Base-by-base conservation (phyloP, 2,888 invertebrate species). In the Daptonema setosum region DNA sequence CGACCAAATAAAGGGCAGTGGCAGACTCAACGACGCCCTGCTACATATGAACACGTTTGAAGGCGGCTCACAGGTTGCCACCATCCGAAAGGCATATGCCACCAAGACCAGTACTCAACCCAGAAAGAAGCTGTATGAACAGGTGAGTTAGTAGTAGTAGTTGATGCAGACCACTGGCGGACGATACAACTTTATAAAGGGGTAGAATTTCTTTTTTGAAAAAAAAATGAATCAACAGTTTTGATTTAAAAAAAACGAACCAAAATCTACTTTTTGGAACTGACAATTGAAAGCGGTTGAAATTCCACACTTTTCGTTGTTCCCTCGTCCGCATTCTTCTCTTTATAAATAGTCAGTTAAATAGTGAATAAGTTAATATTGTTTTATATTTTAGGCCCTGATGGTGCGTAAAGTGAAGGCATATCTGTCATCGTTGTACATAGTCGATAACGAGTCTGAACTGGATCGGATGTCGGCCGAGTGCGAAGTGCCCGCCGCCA, bases 331-430 rank as follows among this genome's bases (percentile, higher is more conserved):
- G n/a, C n/a, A n/a, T n/a, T n/a, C n/a, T n/a, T n/a, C n/a, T n/a
- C n/a, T n/a, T n/a, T n/a, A n/a, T n/a, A n/a, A n/a, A n/a, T n/a
- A n/a, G n/a, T n/a, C n/a, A n/a, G n/a, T n/a, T n/a, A n/a, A n/a
- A n/a, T n/a, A n/a, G n/a, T n/a, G n/a, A n/a, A n/a, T n/a, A n/a
- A n/a, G n/a, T n/a, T n/a, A n/a, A n/a, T n/a, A n/a, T n/a, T n/a
- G n/a, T n/a, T n/a, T n/a, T n/a, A n/a, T n/a, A 3, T 43, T 60
- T 24, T 60, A 76, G 74, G 90, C 93, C 30, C 88, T 93, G 75
- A 95, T 95, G 95, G 90, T 91, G 57, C 79, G 93, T 30, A 78
- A 91, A 57, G 93, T 95, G 3, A 90, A 93, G 72, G 85, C 93
- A 1, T 97, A 97, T 75, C 78, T 97, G 59, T 83, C 83, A 63